A percentile compares a stretch with the other conserved stretches of the same genome.
Evolutionary conservation across 2,113 vertebrate genomes (phyloP).

Genomic region (Channa argus): DNA sequence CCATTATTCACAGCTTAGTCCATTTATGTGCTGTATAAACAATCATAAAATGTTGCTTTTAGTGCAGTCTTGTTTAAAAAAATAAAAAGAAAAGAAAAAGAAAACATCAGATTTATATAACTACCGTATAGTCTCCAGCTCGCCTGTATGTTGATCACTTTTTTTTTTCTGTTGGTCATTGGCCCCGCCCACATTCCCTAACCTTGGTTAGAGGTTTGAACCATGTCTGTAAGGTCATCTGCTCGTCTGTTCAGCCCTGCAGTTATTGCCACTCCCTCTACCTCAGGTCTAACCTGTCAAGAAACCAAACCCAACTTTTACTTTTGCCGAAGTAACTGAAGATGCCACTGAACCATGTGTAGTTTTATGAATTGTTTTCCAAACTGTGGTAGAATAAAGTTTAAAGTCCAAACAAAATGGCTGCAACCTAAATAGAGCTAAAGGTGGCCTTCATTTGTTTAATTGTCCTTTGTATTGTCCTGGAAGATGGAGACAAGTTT

Average conservation of each 20-base stretch:
- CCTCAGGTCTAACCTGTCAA: slow-evolving; percentile 7
- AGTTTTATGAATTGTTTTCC: too few species aligned
- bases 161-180: slow-evolving; percentile 1
- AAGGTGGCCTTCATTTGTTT: too few species aligned
- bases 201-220: slow-evolving; percentile 5
- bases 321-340: background rate
- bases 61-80: too few species aligned
- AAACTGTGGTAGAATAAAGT: too few species aligned
- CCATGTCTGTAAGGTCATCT: slow-evolving; percentile 17
- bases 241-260: slow-evolving; percentile 1
- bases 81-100: too few species aligned
- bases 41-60: background rate
- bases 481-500: too few species aligned
- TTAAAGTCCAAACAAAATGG: too few species aligned
- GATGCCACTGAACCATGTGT: background rate
- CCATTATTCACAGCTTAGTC: slow-evolving; percentile 2
- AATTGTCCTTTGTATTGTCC: too few species aligned
- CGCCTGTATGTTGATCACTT: background rate
- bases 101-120: too few species aligned
- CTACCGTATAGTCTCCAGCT: too few species aligned
- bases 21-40: background rate
- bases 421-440: too few species aligned
- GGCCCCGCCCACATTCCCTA: background rate
- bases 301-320: background rate
- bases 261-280: slow-evolving; percentile 1